Conservation (phyloP, 1,140 invertebrate genomes). For the Eufriesea mexicana region DNA sequence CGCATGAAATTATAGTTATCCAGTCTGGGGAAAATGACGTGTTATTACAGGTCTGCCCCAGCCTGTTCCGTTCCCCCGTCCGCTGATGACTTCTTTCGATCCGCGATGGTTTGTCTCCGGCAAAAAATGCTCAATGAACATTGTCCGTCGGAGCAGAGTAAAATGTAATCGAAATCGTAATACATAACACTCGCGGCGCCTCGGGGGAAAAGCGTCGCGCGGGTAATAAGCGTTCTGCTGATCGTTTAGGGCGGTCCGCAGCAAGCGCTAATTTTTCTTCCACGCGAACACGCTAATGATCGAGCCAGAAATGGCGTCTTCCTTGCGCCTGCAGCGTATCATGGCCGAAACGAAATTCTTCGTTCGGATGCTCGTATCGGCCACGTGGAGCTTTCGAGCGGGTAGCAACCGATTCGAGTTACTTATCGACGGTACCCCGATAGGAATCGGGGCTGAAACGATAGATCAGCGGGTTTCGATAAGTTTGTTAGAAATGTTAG, state of each 20-base stretch:
- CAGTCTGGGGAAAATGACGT: conserved; percentile 41
- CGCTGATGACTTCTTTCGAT: conserved; percentile 3
- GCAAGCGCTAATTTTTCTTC: background rate
- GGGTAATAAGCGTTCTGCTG: conserved; percentile 2
- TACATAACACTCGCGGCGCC: background rate
- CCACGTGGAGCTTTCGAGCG: background rate
- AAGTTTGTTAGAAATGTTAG: background rate
- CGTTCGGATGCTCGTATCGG: too few relatives aligned
- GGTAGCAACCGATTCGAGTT: too few relatives aligned
- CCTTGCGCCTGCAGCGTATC: background rate
- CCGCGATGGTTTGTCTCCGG: background rate
- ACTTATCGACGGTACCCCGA: background rate
- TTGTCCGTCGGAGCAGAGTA: background rate
- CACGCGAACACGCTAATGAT: background rate
- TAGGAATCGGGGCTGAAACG: background rate
- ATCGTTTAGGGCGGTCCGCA: background rate
- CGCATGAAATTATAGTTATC: conserved; percentile 55
- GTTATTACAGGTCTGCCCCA: conserved; percentile 55
- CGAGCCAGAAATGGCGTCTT: background rate
- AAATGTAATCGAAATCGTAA: background rate
- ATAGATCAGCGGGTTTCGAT: background rate
- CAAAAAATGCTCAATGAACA: conserved; percentile 13
- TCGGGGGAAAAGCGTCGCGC: too few relatives aligned
- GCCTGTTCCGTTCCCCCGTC: background rate
- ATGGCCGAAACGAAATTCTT: background rate